Base-by-base conservation (phyloP, 2,888 invertebrate species). In the Trimorus sp. region DNA sequence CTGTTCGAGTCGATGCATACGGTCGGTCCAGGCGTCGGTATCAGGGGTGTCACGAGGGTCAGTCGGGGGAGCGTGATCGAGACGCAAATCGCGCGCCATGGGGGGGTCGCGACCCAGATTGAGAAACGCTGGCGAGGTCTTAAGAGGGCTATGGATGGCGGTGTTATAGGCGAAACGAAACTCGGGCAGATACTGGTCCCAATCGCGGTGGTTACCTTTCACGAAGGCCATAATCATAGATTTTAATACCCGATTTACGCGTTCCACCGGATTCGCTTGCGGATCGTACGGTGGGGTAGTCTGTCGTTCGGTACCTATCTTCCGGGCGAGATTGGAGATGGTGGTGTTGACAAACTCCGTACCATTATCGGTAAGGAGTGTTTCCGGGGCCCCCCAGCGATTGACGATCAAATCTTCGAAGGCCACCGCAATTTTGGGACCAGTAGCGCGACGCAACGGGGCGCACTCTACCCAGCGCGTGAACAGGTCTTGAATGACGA, bases 291-390 rank as follows among this genome's bases (percentile, higher is more conserved):
- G 51, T 7, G 51, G 51, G 6, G 51, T 51, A 3, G 15, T 14
- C 3, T 4, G 7, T 3, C 5, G 51, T 14, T 7, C 16, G 15
- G 9, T 37, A 2, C 56, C 56, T 3, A 37, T 56, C 4, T 7
- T 26, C 2, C 12, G 5, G 12, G 56, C 42, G 2, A 59, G 14
- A 8, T 3, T 8, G 8, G 3, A 12, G 14, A 68, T n/a, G 9
- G 26, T 48, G 9, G 36, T 59, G 51, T 83, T 83, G 0, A 77
- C 79, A 51, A 85, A 86, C 54, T 86, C 83, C 0, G 83, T 82
- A 0, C 87, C 87, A 62, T 87, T 86, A 51, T 88, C 88, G 0
- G 76, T 81, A 0, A 87, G 51, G 0, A 88, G 14, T 6, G 66
- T 49, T 14, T 79, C 51, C 0, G 86, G 86, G 0, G 63, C 65